Conservation (phyloP, 2,113 vertebrate genomes). For the Macquaria ambigua region DNA sequence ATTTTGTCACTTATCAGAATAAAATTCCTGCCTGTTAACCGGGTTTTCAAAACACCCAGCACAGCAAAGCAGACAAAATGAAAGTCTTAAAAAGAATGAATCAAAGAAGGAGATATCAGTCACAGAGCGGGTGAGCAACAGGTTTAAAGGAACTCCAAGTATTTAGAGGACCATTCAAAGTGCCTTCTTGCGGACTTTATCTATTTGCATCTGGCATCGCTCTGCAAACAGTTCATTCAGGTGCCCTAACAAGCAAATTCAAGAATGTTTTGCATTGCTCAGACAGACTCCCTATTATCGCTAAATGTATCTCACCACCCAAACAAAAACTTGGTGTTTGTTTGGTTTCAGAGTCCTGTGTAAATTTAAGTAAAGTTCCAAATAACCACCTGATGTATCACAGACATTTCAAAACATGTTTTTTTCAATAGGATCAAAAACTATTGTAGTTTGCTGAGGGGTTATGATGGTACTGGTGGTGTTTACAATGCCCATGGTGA, state of each 20-base stretch:
- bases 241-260: slow-evolving; percentile 39
- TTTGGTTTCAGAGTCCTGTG: not conserved
- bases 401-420: not conserved
- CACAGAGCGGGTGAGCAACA: not conserved
- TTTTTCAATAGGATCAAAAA: not conserved
- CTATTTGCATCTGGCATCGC: slow-evolving; percentile 56
- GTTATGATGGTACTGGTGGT: not conserved
- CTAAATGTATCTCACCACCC: too few species aligned
- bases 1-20: not conserved
- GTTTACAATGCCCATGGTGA: not conserved
- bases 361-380: not conserved
- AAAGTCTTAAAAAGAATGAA: not conserved
- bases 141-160: slow-evolving; percentile 4
- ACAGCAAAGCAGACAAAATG: not conserved
- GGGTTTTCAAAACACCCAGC: not conserved
- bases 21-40: not conserved
- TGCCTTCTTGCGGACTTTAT: slow-evolving; percentile 1
- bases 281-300: not conserved
- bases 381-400: not conserved
- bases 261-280: slow-evolving; percentile 60
- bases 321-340: too few species aligned
- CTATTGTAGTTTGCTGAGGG: not conserved
- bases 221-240: slow-evolving; percentile 48
- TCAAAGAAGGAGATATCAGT: not conserved
- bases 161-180: slow-evolving; percentile 30